Base-by-base conservation (phyloP, 1,140 invertebrate species). In the Hyposmocoma kahamanoa region DNA sequence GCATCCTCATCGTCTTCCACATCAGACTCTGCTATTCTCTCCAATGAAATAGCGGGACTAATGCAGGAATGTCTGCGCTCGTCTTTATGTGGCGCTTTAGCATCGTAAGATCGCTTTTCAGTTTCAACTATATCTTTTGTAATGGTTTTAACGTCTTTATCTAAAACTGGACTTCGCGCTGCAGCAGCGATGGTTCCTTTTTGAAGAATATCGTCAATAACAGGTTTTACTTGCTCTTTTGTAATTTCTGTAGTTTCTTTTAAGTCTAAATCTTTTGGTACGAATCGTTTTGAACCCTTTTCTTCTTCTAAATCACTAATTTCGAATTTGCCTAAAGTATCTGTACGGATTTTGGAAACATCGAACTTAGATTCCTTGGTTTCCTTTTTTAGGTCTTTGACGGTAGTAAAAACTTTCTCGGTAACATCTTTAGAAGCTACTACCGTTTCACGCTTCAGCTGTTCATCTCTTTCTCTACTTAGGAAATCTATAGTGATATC, bases 21-120 rank as follows among this genome's bases (percentile, higher is more conserved):
- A 30, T 83, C 79, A 50, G 82, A 83, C 57, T 83, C 79, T 20
- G 82, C 72, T 39, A 83, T 85, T 44, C 79, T 72, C 67, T 85
- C 82, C n/a, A 85, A 52, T 17, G 82, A 85, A 42, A 85, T 82
- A 21, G 82, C 82, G 41, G 82, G 82, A 52, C 82, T 85, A 2
- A 85, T 74, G 52, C 82, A 83, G 4, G 82, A 85, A 68, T 85
- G 79, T 57, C 82, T 61, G 32, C 82, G 60, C 56, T 85, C 82
- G 41, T 83, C 79, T 72, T 80, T 83, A 28, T 72, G 69, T 0
- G 79, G 79, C 15, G 78, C 82, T 68, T 83, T 85, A 18, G 74
- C 66, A 48, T 85, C 78, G 34, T 84, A 85, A 15, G 72, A 81
- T 42, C 79, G 56, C 47, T 76, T 84, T 63, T 85, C 82, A n/a